phyloP scores from a whole-genome alignment of 2,888 invertebrate species.

The Dryobotodes eremita region DNA sequence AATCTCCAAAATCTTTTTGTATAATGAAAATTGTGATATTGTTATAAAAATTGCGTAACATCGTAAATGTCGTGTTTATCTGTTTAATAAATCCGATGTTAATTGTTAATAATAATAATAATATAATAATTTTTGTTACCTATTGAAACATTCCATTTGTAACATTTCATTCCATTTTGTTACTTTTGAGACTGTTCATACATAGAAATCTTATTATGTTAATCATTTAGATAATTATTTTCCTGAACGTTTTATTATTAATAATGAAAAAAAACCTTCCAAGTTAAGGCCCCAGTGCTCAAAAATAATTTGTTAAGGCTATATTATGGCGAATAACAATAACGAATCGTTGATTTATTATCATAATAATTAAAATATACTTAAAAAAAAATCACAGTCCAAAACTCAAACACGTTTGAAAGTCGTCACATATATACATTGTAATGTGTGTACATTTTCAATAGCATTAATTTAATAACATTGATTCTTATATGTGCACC shows the following conservation, averaged over 20 bases:
- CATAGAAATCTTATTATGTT: conserved; percentile 58
- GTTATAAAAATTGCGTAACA: conserved; percentile 86
- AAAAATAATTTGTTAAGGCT: conserved; percentile 86
- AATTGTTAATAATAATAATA: conserved; percentile 71
- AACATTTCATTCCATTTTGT: conserved; percentile 64
- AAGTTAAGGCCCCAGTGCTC: conserved; percentile 83
- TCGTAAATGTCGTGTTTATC: conserved; percentile 83
- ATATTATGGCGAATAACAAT: conserved; percentile 75
- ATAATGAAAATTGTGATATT: conserved; percentile 91
- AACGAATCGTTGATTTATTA: conserved; percentile 78
- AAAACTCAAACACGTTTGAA: conserved; percentile 83
- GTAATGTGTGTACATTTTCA: conserved; percentile 83
- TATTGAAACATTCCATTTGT: conserved; percentile 53
- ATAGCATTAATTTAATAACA: conserved; percentile 65
- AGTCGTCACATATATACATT: conserved; percentile 80
- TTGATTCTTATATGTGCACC: conserved; percentile 37
- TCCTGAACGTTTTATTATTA: conserved; percentile 39
- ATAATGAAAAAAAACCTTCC: conserved; percentile 61
- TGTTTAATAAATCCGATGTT: conserved; percentile 78
- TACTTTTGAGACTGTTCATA: conserved; percentile 64
- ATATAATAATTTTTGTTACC: conserved; percentile 55
- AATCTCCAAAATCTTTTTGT: conserved; percentile 88
- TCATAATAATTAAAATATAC: conserved; percentile 70
- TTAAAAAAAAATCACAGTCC: conserved; percentile 78
- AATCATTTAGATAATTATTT: conserved; percentile 49